Conservation (phyloP, 2,888 invertebrate genomes). For the Lasius fuliginosus region DNA sequence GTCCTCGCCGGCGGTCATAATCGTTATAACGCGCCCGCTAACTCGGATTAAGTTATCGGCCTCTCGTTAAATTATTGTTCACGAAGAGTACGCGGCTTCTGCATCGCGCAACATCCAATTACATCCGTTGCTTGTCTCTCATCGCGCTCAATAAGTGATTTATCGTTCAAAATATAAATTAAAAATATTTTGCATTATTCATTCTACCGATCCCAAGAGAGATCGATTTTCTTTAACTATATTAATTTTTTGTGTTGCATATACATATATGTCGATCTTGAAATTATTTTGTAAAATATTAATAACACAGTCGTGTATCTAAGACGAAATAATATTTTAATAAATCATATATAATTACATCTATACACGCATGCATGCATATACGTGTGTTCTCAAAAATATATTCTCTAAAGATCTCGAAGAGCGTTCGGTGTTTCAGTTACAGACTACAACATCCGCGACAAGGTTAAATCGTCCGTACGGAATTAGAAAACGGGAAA, state of each 20-base stretch:
- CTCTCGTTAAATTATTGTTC: conserved; percentile 71
- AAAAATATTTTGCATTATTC: background rate
- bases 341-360: background rate
- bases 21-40: conserved; percentile 78
- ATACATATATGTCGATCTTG: background rate
- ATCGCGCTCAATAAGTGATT: background rate
- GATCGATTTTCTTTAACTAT: background rate
- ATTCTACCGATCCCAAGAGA: background rate
- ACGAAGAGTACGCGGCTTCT: conserved; percentile 14
- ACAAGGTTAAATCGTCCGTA: conserved; percentile 44
- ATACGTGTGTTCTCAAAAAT: background rate
- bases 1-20: conserved; percentile 75
- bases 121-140: background rate
- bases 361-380: background rate
- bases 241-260: background rate
- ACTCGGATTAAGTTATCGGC: conserved; percentile 77
- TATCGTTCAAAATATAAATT: background rate
- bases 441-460: conserved; percentile 6
- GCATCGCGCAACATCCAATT: conserved; percentile 1
- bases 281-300: background rate
- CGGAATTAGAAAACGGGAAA: conserved; percentile 48
- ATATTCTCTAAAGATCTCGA: background rate
- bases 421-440: background rate
- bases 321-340: background rate
- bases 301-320: background rate